Evolutionary conservation across 2,113 vertebrate genomes (phyloP).

Genomic region (Hylia prasina): DNA sequence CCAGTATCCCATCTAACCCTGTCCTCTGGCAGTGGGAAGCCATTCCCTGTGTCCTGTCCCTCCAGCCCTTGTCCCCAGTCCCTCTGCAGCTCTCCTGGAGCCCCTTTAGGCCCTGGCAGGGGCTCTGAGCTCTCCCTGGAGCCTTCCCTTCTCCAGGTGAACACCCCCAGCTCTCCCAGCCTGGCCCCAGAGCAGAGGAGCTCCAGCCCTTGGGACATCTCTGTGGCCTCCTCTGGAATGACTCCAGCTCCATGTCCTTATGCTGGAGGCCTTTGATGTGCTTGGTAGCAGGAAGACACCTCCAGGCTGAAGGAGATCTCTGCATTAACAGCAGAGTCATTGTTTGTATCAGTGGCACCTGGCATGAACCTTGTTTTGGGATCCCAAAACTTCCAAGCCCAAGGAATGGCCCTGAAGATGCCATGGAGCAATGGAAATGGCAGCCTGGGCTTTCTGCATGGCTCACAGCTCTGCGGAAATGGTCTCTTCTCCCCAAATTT

Average conservation of each 20-base stretch:
- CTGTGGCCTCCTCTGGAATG: rapidly evolving
- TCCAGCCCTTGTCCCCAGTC: background rate
- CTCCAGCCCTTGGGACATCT: background rate
- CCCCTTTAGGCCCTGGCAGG: no score
- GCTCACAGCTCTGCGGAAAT: background rate
- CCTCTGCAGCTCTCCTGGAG: no score
- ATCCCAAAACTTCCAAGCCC: background rate
- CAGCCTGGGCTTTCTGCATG: background rate
- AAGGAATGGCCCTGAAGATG: background rate
- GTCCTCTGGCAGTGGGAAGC: no score
- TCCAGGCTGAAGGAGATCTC: background rate
- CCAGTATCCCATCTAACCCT: no score
- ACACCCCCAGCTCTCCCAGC: background rate
- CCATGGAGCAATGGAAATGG: background rate
- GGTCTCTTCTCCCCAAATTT: background rate
- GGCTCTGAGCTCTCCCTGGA: background rate
- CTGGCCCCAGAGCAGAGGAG: background rate
- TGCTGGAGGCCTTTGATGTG: background rate
- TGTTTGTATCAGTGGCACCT: background rate
- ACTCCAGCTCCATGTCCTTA: background rate
- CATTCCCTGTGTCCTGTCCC: background rate
- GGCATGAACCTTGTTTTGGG: background rate
- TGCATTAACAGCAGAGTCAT: rapidly evolving
- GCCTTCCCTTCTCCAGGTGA: background rate
- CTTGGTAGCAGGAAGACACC: background rate